Evolutionary conservation across 2,113 vertebrate genomes (phyloP), one percentile per base, ranked within the genome.

Genomic region (Bubo bubo): DNA sequence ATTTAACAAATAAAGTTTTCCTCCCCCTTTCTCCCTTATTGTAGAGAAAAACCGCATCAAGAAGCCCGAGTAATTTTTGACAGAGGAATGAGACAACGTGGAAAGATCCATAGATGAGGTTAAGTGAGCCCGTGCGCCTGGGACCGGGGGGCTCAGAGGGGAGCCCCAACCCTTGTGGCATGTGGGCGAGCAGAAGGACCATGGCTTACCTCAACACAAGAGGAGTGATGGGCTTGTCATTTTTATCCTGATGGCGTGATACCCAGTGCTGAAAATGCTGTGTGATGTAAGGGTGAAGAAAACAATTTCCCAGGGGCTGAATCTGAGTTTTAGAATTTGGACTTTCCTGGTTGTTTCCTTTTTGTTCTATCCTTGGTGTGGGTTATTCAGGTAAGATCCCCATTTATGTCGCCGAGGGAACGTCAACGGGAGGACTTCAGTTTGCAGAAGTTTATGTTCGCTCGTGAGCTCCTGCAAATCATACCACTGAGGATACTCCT

Each of bases 91-190:
- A 58, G 45, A 23, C 13, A 9, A n/a, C 1, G 4, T 10, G 68
- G 3, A 17, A 34, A 23, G 76, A 8, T 32, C 20, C 2, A 7
- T 2, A 16, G 7, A 8, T 0, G 8, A 26, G 49, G 3, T 10
- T 12, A 17, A 17, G 41, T 15, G 50, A 35, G 41, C 47, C 3
- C 18, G 37, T 47, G 63, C 8, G 37, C 9, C 28, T 35, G 55
- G 52, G 71, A 56, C 49, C 49, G 16, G 32, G 62, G 32, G 26
- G 18, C 27, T n/a, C 39, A 3, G 26, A 15, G 56, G 55, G 24
- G 60, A 77, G n/a, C 63, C 6, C 4, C 37, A n/a, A 5, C 71
- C 47, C 32, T 8, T 11, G 5, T 17, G 41, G 23, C 4, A 2
- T 3, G 5, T n/a, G 45, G 27, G 6, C 3, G 21, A 67, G 58